Conservation (phyloP, 2,113 vertebrate species). For the Pagrus major region DNA sequence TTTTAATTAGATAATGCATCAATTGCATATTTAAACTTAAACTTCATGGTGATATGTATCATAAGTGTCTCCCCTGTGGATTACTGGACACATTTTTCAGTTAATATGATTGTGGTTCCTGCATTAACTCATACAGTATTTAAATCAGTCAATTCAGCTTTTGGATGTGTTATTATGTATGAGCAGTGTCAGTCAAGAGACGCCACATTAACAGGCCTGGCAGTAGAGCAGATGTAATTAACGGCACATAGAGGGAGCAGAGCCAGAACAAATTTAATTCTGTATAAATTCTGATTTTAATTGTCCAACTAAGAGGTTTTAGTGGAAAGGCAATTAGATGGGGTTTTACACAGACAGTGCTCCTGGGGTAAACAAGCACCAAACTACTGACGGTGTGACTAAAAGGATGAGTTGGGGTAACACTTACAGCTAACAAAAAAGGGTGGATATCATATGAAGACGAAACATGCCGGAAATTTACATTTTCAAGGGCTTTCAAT, state of each 20-base stretch:
- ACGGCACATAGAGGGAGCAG: background rate
- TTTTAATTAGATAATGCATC: no score
- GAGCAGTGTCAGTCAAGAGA: conserved; percentile 10
- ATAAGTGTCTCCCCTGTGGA: background rate
- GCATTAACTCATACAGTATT: conserved; percentile 7
- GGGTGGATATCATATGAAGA: background rate
- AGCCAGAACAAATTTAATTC: conserved; percentile 33
- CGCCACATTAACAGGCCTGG: conserved; percentile 8
- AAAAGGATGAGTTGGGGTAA: background rate
- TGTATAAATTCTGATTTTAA: conserved; percentile 38
- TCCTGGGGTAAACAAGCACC: conserved; percentile 27
- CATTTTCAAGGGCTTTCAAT: background rate
- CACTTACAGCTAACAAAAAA: background rate
- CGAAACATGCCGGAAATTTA: background rate
- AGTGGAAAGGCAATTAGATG: conserved; percentile 32
- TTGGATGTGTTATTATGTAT: conserved; percentile 10
- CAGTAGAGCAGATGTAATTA: conserved; percentile 14
- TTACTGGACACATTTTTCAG: background rate
- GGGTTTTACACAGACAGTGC: conserved; percentile 14
- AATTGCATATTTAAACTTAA: no score
- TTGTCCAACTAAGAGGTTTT: conserved; percentile 30
- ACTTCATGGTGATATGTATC: no score
- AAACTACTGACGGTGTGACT: conserved; percentile 20
- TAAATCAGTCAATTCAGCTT: background rate
- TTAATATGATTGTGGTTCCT: background rate